Base-by-base conservation (phyloP, 2,797 vertebrate species). In the Argyrosomus regius region DNA sequence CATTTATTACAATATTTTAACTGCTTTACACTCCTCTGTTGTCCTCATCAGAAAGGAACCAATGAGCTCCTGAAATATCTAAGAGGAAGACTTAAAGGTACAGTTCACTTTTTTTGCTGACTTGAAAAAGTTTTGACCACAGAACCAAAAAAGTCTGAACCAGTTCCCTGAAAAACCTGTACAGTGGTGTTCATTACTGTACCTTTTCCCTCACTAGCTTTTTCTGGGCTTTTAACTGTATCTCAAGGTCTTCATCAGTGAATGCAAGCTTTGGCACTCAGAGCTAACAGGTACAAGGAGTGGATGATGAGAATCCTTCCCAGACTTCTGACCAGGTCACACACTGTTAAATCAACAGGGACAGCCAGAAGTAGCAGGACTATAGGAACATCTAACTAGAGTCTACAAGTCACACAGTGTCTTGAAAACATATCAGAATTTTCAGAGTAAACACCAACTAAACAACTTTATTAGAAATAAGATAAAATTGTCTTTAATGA, bases 1-100 rank as follows among this genome's bases (percentile, higher is more conserved):
- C 10, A n/a, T 48, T 52, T 1, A 49, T 68, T 7, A 26, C 22
- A 3, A 6, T 22, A 18, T 43, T 63, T 14, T 61, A 59, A 59
- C 26, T 22, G 1, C 28, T 64, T 39, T 7, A 39, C 39, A 62
- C 11, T 71, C 8, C 46, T 60, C 4, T 79, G 35, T 76, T 76
- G 22, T 89, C 54, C 59, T 49, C 48, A 72, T 89, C 87, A 99
- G 97, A 99, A 97, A 95, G 97, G 98, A 91, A 99, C 98, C 70
- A 95, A 95, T 86, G 97, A 98, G 75, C 95, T 99, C 45, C 94
- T 99, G 83, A 98, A 97, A 81, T 99, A 98, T 3, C 91, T 99
- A 50, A 94, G 93, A 90, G 97, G 97, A 92, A 96, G 97, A 95
- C 95, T 99, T 75, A 94, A 96, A 99, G 98, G 98, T 99, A 95